Conservation (phyloP, 2,113 vertebrate genomes). For the Rhea americana region DNA sequence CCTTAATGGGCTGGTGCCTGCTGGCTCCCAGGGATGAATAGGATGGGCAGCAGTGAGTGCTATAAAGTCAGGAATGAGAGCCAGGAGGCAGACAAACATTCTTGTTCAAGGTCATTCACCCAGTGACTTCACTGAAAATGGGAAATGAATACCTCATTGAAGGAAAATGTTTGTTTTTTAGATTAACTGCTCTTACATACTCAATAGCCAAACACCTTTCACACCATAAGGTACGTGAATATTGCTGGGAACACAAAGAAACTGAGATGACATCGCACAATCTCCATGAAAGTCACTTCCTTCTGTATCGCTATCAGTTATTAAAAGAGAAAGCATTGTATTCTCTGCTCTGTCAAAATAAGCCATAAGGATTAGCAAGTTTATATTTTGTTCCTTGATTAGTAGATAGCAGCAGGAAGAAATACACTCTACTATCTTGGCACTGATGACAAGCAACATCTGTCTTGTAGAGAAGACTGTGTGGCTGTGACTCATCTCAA, state of each 20-base stretch:
- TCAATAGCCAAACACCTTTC: not conserved
- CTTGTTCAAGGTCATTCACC: conserved; percentile 3
- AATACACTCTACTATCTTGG: not conserved
- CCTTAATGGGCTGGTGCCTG: not conserved
- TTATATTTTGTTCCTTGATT: not conserved
- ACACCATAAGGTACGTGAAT: not conserved
- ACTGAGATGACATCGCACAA: not conserved
- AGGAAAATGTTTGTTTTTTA: conserved; percentile 36
- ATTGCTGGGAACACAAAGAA: not conserved
- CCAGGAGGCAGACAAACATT: not conserved
- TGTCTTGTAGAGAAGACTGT: not conserved
- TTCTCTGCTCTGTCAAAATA: conserved; percentile 3
- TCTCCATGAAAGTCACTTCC: not conserved
- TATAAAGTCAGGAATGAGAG: not conserved
- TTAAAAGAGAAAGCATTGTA: not conserved
- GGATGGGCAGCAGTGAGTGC: not conserved
- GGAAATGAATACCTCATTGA: not conserved
- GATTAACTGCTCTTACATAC: not conserved
- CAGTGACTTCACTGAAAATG: not conserved
- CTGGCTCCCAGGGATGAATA: not conserved
- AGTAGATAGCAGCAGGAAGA: not conserved
- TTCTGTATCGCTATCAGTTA: not conserved
- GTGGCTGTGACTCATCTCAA: not conserved
- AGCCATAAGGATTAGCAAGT: not conserved
- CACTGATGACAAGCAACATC: not conserved